Evolutionary conservation across 2,888 invertebrate species (phyloP), one percentile per base, ranked within the genome.

Genomic region (Lycocerus yunnanus): DNA sequence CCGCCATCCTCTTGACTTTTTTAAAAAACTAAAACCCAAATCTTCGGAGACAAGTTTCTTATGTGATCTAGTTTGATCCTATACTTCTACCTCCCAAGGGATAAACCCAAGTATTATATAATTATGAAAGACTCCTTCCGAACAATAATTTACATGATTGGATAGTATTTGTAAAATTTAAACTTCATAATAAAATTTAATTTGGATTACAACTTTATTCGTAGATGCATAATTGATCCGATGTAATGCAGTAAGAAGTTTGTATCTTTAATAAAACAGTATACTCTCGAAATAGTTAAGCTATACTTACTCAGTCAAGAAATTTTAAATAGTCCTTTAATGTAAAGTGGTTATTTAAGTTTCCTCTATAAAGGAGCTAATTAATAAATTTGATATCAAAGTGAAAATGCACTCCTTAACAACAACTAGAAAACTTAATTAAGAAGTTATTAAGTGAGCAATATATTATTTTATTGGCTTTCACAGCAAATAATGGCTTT

Each of bases 301-400:
- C 68, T 60, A 24, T 24, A 24, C 71, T 65, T 73, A 75, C 78
- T 77, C 74, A 75, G 77, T 77, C 70, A 74, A 76, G 78, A 77
- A 78, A 77, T 78, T 78, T 78, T 78, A 78, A 74, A 74, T 77
- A 67, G 65, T 73, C 74, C 78, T 78, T 76, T 74, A 77, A 71
- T 71, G 75, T 76, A 71, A 76, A 77, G 78, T 72, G 67, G 72
- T 72, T 75, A 75, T 75, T 75, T 75, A 75, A 75, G 72, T 77
- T 72, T 67, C 69, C 60, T 21, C 67, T 68, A 75, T 71, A 72
- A 73, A 75, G 75, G 75, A 75, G 73, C 75, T 75, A 75, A 75
- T 75, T 75, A 75, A 75, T 75, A 69, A 75, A 75, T 75, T 75
- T 75, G 72, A 75, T 75, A 75, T 70, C 75, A 75, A 75, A 75